phyloP scores from a whole-genome alignment of 2,797 vertebrate species.

The Pelobates cultripes region DNA sequence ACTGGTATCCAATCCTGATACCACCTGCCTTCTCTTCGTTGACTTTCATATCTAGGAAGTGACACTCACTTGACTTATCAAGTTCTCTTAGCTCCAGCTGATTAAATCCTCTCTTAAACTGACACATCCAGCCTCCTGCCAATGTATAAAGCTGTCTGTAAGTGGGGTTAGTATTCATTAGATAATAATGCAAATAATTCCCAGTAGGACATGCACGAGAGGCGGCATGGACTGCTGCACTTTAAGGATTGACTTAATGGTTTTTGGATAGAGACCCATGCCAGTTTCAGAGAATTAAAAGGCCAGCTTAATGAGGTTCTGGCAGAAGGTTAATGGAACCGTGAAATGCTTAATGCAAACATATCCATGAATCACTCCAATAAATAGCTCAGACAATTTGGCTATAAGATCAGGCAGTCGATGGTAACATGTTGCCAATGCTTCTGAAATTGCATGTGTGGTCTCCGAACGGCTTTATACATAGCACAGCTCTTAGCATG shows the following conservation, averaged over 20 bases:
- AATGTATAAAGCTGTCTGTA: slow-evolving; percentile 10
- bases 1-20: slow-evolving; percentile 15
- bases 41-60: slow-evolving; percentile 13
- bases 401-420: background rate
- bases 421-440: background rate
- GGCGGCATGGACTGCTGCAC: background rate
- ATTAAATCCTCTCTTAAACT: slow-evolving; percentile 34
- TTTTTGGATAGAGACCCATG: slow-evolving; percentile 34
- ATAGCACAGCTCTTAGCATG: background rate
- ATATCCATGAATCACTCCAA: slow-evolving; percentile 13
- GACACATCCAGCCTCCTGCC: slow-evolving; percentile 9
- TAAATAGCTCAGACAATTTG: slow-evolving; percentile 8
- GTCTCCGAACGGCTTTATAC: slow-evolving; percentile 6
- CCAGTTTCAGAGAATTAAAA: slow-evolving; percentile 13
- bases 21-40: slow-evolving; percentile 29
- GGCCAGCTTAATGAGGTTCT: slow-evolving; percentile 28
- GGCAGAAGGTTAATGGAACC: slow-evolving; percentile 19
- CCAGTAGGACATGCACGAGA: slow-evolving; percentile 8
- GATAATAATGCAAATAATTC: slow-evolving; percentile 21
- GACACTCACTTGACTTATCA: slow-evolving; percentile 43
- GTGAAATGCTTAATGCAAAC: slow-evolving; percentile 11
- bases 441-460: slow-evolving; percentile 7
- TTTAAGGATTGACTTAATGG: slow-evolving; percentile 27
- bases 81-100: slow-evolving; percentile 18
- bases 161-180: slow-evolving; percentile 17